Conservation (phyloP, 1,140 invertebrate genomes). For the Atta colombica region DNA sequence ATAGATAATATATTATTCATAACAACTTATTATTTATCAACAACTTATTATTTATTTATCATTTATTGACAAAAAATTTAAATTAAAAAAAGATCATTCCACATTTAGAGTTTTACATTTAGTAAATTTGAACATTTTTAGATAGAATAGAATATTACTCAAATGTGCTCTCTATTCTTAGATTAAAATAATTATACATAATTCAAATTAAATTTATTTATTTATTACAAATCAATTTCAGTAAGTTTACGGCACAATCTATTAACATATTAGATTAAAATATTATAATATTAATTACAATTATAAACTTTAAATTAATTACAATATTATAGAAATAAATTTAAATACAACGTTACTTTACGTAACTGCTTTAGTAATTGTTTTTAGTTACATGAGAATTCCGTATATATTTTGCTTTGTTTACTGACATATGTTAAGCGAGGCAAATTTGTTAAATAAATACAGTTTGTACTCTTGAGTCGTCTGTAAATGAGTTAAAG, state of each 20-base stretch:
- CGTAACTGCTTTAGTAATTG: not conserved
- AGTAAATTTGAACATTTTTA: not conserved
- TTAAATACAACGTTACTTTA: not conserved
- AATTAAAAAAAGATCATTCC: not conserved
- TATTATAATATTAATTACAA: not conserved
- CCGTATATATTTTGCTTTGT: not conserved
- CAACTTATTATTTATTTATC: not conserved
- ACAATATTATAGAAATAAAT: not conserved
- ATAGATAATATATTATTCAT: not conserved
- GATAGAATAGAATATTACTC: not conserved
- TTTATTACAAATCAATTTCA: not conserved
- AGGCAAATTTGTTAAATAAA: slow-evolving; percentile 24
- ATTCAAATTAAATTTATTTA: not conserved
- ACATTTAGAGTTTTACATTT: too few relatives aligned
- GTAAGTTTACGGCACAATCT: not conserved
- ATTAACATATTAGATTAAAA: not conserved
- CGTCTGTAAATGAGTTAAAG: slow-evolving; percentile 48
- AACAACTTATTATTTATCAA: slow-evolving; percentile 6
- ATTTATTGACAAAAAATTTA: not conserved
- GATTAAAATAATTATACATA: not conserved
- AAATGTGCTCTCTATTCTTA: not conserved
- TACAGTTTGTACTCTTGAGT: slow-evolving; percentile 45
- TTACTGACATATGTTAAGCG: not conserved
- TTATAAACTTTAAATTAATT: slow-evolving; percentile 17
- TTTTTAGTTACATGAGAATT: not conserved